A percentile compares a stretch with the other conserved stretches of the same genome.
phyloP scores from a whole-genome alignment of 2,113 vertebrate genomes.

The Malurus melanocephalus region DNA sequence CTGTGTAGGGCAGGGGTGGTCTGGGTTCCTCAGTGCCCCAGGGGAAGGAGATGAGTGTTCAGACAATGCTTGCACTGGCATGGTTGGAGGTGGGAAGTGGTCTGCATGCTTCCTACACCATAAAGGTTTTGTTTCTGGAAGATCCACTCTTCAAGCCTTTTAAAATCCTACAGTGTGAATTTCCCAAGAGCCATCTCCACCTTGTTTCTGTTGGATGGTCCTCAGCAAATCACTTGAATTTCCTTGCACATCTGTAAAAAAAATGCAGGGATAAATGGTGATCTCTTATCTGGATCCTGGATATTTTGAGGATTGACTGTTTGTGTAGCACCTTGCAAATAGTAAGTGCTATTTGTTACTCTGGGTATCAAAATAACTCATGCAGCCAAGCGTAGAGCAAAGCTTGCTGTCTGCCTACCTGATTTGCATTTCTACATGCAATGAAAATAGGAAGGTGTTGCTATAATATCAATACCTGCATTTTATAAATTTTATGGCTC shows the following conservation, averaged over 20 bases:
- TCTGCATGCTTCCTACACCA: neutral
- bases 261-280: neutral
- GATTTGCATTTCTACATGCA: conserved; percentile 22
- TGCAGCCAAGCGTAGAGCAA: neutral
- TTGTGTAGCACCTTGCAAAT: neutral
- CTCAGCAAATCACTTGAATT: neutral
- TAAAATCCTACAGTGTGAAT: neutral
- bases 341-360: conserved; percentile 23
- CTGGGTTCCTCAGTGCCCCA: neutral
- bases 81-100: neutral
- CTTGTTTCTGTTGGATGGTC: neutral
- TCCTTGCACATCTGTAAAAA: conserved; percentile 2
- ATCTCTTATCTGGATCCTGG: neutral
- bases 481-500: neutral
- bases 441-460: neutral
- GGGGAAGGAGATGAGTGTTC: neutral
- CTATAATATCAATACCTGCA: neutral
- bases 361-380: neutral
- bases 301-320: neutral
- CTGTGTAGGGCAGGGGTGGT: neutral
- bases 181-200: neutral
- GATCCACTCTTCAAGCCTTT: neutral
- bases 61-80: neutral
- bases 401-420: conserved; percentile 1
- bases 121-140: neutral